Evolutionary conservation across 64 coral and sea anemone genomes (phyloP).

Genomic region (Hydrozoanthus tunicans): DNA sequence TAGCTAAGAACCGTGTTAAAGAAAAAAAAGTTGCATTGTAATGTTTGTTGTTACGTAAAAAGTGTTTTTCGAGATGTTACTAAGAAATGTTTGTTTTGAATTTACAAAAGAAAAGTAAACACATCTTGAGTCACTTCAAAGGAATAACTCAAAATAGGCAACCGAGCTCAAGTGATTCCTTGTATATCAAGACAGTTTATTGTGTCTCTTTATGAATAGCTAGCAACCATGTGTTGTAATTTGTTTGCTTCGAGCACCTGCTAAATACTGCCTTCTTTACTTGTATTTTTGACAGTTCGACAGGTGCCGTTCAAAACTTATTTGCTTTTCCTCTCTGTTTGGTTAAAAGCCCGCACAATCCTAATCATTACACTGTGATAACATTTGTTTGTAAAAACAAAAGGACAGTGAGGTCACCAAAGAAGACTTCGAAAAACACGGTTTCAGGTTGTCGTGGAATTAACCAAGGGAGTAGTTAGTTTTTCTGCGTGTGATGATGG

Average conservation of each 20-base stretch:
- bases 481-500: neutral
- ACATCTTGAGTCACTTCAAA: too few relatives aligned
- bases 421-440: neutral
- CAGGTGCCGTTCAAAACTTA: constrained; percentile 18
- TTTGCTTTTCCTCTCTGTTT: constrained; percentile 4
- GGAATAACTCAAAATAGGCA: too few relatives aligned
- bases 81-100: too few relatives aligned
- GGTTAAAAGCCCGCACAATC: neutral
- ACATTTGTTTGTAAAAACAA: constrained; percentile 5
- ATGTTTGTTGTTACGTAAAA: too few relatives aligned
- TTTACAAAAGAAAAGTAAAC: too few relatives aligned
- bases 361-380: constrained; percentile 19
- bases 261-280: neutral
- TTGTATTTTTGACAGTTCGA: neutral
- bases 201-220: neutral
- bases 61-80: too few relatives aligned
- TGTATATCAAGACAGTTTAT: neutral
- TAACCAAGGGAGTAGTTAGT: neutral
- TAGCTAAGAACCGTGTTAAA: too few relatives aligned
- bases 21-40: too few relatives aligned
- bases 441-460: neutral
- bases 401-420: constrained; percentile 29
- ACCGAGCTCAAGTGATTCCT: too few relatives aligned
- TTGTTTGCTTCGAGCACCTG: constrained; percentile 25
- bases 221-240: neutral